These are phyloP conservation scores for Eunapius fragilis DNA, from an alignment of 37 sponge, comb jelly and placozoan genomes.

Conservation along the genomic window DNA sequence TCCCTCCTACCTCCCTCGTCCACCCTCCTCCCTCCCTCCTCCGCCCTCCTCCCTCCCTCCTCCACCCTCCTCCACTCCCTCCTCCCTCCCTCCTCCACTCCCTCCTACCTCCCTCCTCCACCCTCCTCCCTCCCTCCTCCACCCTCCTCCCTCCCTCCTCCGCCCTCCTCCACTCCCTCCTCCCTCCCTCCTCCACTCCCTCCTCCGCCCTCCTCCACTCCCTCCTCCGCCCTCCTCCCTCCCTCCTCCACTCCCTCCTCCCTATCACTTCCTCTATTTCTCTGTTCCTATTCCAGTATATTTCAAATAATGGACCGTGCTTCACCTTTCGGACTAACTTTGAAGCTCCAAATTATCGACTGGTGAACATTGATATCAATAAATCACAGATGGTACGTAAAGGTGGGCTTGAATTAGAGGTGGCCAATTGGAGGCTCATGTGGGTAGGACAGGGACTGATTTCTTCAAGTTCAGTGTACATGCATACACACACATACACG, in stretches of 20 bases:
- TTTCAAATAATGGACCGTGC: slow-evolving; percentile 74
- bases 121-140: no score
- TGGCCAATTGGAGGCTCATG: not conserved
- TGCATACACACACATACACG: not conserved
- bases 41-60: no score
- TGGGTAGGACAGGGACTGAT: not conserved
- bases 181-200: no score
- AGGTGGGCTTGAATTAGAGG: not conserved
- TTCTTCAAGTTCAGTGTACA: not conserved
- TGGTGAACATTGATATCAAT: slow-evolving; percentile 80
- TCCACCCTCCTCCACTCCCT: not conserved
- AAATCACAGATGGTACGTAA: slow-evolving; percentile 72
- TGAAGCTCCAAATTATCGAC: slow-evolving; percentile 72
- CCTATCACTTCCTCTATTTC: no score
- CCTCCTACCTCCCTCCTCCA: no score
- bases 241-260: not conserved
- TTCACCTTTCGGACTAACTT: slow-evolving; percentile 85
- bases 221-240: no score
- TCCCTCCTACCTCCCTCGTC: not conserved
- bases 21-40: not conserved
- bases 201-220: no score
- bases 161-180: not conserved
- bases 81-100: not conserved
- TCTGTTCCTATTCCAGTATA: slow-evolving; percentile 74
- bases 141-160: not conserved